Conservation (phyloP, 2,888 invertebrate genomes). For the Myathropa florea region DNA sequence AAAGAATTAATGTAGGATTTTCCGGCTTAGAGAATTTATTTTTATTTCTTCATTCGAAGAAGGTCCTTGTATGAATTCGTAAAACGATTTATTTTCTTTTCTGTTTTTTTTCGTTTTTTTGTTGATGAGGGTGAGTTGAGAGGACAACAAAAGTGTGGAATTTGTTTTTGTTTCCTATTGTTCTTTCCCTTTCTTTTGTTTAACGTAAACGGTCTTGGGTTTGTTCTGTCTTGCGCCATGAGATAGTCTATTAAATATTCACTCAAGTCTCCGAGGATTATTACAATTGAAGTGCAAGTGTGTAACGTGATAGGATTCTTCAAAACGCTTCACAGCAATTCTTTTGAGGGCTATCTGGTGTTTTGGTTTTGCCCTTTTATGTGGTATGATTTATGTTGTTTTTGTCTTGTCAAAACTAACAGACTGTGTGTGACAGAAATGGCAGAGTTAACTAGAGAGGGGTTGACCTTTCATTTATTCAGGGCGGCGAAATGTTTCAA, state of each 20-base stretch:
- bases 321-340: neutral
- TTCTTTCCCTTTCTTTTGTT: neutral
- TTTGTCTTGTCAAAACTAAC: neutral
- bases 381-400: too few species aligned
- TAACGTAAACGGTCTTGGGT: neutral
- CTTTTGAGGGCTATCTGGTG: neutral
- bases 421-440: constrained; percentile 10
- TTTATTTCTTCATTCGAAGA: constrained; percentile 6
- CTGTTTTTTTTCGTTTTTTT: neutral
- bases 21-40: constrained; percentile 10
- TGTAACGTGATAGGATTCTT: constrained; percentile 31
- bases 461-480: neutral
- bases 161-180: neutral
- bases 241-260: constrained; percentile 14
- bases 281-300: constrained; percentile 34
- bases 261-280: constrained; percentile 16
- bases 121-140: neutral
- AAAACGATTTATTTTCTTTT: constrained; percentile 8
- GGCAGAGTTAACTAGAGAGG: neutral
- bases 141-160: neutral
- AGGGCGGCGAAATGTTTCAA: constrained; percentile 2
- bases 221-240: neutral
- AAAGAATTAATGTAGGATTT: constrained; percentile 24
- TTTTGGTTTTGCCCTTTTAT: neutral
- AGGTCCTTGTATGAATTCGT: constrained; percentile 25